phyloP scores from a whole-genome alignment of 2,113 vertebrate genomes.

The Brienomyrus longianalis region DNA sequence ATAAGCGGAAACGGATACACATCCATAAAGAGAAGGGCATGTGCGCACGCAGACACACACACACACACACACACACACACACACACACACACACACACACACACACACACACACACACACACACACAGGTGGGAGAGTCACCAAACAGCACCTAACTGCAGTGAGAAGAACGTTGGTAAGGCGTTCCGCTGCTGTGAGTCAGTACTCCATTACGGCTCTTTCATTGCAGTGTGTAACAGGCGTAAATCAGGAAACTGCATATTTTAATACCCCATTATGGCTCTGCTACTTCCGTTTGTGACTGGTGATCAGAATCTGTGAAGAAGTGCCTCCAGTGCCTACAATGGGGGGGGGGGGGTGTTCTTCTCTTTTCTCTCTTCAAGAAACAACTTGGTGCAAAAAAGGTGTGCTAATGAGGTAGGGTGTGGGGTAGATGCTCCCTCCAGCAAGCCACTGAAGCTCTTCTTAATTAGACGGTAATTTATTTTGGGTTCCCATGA shows the following conservation, averaged over 20 bases:
- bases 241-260: background rate
- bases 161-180: background rate
- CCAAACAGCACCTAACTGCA: background rate
- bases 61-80: background rate
- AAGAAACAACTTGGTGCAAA: background rate
- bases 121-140: background rate
- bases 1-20: background rate
- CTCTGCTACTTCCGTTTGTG: background rate
- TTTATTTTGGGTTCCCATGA: background rate
- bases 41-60: too few relatives aligned
- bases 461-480: constrained; percentile 6
- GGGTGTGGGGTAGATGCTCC: background rate
- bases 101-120: background rate
- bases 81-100: background rate
- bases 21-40: background rate
- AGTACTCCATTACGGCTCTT: background rate
- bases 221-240: background rate
- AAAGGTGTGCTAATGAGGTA: background rate
- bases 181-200: too few relatives aligned
- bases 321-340: background rate
- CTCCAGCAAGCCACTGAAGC: background rate
- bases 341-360: background rate
- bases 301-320: background rate
- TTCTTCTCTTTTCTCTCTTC: background rate
- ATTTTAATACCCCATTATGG: background rate